phyloP scores from a whole-genome alignment of 2,113 vertebrate species.

The Numida meleagris region DNA sequence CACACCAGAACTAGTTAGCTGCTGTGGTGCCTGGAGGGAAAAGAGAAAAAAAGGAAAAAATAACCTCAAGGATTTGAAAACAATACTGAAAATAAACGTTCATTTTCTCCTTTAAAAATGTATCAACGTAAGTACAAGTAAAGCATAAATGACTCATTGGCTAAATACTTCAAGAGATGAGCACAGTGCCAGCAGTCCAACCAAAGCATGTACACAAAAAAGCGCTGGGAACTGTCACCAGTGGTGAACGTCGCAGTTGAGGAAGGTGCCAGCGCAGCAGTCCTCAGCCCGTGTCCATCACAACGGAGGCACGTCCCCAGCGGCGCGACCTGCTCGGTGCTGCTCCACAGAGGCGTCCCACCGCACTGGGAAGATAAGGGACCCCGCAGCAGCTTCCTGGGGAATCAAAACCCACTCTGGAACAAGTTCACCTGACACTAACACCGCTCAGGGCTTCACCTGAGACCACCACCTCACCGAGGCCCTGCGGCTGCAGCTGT shows the following conservation, averaged over 20 bases:
- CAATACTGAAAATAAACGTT: neutral
- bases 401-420: neutral
- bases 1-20: neutral
- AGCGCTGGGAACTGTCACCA: neutral
- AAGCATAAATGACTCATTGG: neutral
- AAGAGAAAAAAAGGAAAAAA: neutral
- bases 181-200: neutral
- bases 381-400: rapidly evolving
- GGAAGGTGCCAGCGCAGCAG: neutral
- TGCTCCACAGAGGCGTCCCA: neutral
- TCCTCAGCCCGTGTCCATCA: neutral
- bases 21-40: neutral
- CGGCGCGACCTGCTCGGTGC: neutral
- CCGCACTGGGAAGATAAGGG: neutral
- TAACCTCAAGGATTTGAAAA: neutral
- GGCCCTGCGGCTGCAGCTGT: neutral
- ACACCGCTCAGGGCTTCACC: neutral
- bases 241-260: rapidly evolving
- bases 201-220: rapidly evolving
- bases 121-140: neutral
- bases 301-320: neutral
- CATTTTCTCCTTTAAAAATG: neutral
- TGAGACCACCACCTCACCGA: rapidly evolving
- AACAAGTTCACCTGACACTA: neutral
- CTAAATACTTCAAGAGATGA: neutral